Conservation (phyloP, 2,797 vertebrate genomes). For the Diceros bicornis region DNA sequence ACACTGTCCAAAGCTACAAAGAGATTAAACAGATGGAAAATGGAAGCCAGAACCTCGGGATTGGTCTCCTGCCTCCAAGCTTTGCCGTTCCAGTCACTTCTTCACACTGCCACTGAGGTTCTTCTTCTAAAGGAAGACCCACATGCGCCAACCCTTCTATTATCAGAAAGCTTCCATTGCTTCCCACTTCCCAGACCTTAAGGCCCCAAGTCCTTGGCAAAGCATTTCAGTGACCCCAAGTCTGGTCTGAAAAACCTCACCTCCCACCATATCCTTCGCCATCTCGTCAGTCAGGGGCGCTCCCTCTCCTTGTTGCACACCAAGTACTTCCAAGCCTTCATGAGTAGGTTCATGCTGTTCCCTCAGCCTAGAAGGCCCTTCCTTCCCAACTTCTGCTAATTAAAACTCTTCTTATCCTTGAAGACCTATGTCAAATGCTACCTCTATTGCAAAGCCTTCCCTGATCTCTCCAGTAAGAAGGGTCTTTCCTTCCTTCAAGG, state of each 20-base stretch:
- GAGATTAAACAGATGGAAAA: neutral
- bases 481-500: neutral
- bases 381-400: neutral
- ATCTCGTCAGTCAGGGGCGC: fast-evolving
- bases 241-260: neutral
- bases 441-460: neutral
- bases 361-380: neutral
- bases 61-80: neutral
- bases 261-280: neutral
- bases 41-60: neutral
- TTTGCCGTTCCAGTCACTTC: neutral
- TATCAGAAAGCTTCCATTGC: neutral
- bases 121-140: neutral
- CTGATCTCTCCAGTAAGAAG: neutral
- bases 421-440: neutral
- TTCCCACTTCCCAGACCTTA: neutral
- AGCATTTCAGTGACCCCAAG: neutral
- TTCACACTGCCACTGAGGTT: neutral
- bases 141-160: fast-evolving
- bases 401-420: neutral
- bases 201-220: neutral
- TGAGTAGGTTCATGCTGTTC: neutral
- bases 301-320: neutral
- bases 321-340: too few species aligned
- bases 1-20: neutral